Evolutionary conservation across 2,888 invertebrate species (phyloP).

Genomic region (Craniophora ligustri): DNA sequence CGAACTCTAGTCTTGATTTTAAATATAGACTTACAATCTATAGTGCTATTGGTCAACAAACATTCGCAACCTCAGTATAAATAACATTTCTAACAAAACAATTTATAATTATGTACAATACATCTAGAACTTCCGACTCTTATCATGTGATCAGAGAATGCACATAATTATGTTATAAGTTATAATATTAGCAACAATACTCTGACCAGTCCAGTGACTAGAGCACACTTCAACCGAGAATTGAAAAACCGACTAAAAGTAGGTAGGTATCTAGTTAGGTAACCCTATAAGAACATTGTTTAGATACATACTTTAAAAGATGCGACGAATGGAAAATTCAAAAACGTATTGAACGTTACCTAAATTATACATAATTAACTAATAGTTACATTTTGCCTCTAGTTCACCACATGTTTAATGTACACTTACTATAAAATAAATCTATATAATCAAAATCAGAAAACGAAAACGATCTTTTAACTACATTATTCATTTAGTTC

Average conservation of each 20-base stretch:
- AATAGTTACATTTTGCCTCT: background rate
- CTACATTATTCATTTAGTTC: conserved; percentile 30
- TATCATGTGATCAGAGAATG: conserved; percentile 49
- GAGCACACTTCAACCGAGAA: conserved; percentile 28
- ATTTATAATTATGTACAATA: conserved; percentile 67
- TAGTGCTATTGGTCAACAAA: conserved; percentile 78
- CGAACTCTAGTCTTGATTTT: conserved; percentile 61
- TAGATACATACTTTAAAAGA: conserved; percentile 7
- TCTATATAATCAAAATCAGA: conserved; percentile 4
- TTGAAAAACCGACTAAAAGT: too few relatives aligned
- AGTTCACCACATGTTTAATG: conserved; percentile 23
- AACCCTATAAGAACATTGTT: background rate
- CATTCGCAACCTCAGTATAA: conserved; percentile 74
- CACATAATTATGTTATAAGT: too few relatives aligned
- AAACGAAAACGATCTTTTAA: conserved; percentile 24
- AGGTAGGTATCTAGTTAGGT: too few relatives aligned
- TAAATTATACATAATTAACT: background rate
- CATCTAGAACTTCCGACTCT: conserved; percentile 55
- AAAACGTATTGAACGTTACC: background rate
- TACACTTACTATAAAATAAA: conserved; percentile 9
- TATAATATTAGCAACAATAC: conserved; percentile 55
- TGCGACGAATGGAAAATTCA: conserved; percentile 13
- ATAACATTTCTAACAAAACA: conserved; percentile 74
- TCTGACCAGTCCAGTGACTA: conserved; percentile 36
- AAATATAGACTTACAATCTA: conserved; percentile 53